Percentiles rank a stretch among this genome's conserved stretches.
Evolutionary conservation across 2,113 vertebrate species (phyloP).

Genomic region (Microcebus murinus): DNA sequence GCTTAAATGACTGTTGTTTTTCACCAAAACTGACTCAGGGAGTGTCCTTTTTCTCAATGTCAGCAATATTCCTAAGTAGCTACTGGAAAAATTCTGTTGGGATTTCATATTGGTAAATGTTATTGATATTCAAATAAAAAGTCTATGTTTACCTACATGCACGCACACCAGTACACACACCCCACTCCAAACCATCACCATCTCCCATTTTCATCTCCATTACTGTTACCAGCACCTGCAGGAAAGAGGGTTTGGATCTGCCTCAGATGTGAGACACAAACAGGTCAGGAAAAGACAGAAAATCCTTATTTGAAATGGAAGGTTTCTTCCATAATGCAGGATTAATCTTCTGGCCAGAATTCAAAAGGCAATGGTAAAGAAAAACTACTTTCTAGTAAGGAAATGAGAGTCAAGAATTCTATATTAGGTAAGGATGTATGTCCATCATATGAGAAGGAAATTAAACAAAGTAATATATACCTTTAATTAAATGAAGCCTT

Average conservation of each 20-base stretch:
- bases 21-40: not conserved
- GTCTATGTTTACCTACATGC: not conserved
- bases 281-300: not conserved
- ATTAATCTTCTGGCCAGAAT: not conserved
- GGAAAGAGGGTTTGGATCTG: not conserved
- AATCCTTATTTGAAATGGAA: not conserved
- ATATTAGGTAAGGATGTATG: not conserved
- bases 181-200: not conserved
- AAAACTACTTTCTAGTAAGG: not conserved
- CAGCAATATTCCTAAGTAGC: not conserved
- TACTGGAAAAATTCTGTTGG: not conserved
- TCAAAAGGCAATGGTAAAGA: not conserved
- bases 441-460: not conserved
- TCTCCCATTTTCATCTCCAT: not conserved
- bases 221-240: not conserved
- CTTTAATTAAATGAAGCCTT: not conserved
- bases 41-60: not conserved
- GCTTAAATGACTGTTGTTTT: not conserved
- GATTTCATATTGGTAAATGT: not conserved
- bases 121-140: not conserved
- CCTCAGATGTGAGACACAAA: not conserved
- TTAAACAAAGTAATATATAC: not conserved
- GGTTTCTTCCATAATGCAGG: not conserved
- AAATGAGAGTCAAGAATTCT: not conserved
- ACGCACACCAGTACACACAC: too few relatives aligned